A percentile compares a stretch with the other conserved stretches of the same genome.
phyloP scores from a whole-genome alignment of 1,140 invertebrate genomes.

The Philotrypesis tridentata region DNA sequence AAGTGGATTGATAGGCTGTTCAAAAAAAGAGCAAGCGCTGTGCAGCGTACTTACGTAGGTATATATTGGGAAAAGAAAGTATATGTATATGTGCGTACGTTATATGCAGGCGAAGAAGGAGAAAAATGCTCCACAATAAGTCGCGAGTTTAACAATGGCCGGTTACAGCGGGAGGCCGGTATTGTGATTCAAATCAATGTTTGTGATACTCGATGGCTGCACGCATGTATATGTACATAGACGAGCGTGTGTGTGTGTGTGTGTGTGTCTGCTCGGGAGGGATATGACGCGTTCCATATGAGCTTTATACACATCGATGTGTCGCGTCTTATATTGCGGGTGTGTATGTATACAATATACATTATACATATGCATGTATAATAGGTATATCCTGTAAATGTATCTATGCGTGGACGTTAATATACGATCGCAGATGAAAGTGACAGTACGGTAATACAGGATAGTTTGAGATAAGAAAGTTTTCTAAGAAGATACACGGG shows the following conservation, averaged over 20 bases:
- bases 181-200: constrained; percentile 42
- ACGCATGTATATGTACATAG: not conserved
- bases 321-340: not conserved
- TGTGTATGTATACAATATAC: no score
- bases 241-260: not conserved
- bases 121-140: constrained; percentile 15
- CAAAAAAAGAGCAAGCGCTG: not conserved
- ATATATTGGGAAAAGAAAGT: not conserved
- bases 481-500: not conserved
- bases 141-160: constrained; percentile 3
- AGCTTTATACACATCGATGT: not conserved
- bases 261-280: not conserved
- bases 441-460: not conserved
- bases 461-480: not conserved
- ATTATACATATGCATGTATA: no score
- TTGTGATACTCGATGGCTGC: constrained; percentile 17
- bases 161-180: constrained; percentile 4
- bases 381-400: no score
- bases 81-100: not conserved
- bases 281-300: not conserved
- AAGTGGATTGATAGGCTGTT: constrained; percentile 35
- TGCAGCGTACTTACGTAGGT: not conserved
- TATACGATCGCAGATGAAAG: not conserved
- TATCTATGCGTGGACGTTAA: not conserved
- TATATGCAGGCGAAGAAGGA: not conserved